Conservation (phyloP, 2,797 vertebrate genomes). For the Crenichthys baileyi region DNA sequence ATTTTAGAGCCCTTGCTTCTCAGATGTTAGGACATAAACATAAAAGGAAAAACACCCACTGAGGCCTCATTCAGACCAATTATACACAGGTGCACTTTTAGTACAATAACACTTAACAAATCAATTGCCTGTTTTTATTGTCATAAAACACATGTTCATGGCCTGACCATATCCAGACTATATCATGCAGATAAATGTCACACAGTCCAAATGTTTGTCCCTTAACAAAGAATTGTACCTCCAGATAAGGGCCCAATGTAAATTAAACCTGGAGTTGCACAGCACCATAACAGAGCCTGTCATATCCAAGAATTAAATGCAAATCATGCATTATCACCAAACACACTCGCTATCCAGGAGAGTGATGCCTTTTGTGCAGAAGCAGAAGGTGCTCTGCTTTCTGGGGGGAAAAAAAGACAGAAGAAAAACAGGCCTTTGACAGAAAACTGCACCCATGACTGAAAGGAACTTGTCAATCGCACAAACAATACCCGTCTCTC, state of each 20-base stretch:
- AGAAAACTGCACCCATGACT: constrained; percentile 68
- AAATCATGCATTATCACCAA: constrained; percentile 76
- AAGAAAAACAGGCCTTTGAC: constrained; percentile 68
- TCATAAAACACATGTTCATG: constrained; percentile 65
- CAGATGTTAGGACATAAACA: constrained; percentile 23
- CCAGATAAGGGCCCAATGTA: constrained; percentile 76
- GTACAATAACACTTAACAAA: constrained; percentile 38
- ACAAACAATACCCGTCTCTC: constrained; percentile 71
- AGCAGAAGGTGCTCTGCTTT: constrained; percentile 60
- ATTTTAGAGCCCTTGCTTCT: constrained; percentile 32
- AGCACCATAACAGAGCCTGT: constrained; percentile 64
- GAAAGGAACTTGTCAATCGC: constrained; percentile 77
- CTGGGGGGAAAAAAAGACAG: constrained; percentile 11
- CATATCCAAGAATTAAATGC: constrained; percentile 75
- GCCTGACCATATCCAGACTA: constrained; percentile 50
- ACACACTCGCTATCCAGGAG: constrained; percentile 63
- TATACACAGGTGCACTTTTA: constrained; percentile 37
- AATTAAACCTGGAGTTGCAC: constrained; percentile 62
- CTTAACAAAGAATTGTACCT: constrained; percentile 66
- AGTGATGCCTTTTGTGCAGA: constrained; percentile 63
- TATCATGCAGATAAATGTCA: constrained; percentile 74
- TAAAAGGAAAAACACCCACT: constrained; percentile 28
- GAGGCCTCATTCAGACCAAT: constrained; percentile 32
- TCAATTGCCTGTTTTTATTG: constrained; percentile 63
- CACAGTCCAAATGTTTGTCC: constrained; percentile 59